Evolutionary conservation across 2,888 invertebrate genomes (phyloP).

Genomic region (Lycocerus yunnanus): DNA sequence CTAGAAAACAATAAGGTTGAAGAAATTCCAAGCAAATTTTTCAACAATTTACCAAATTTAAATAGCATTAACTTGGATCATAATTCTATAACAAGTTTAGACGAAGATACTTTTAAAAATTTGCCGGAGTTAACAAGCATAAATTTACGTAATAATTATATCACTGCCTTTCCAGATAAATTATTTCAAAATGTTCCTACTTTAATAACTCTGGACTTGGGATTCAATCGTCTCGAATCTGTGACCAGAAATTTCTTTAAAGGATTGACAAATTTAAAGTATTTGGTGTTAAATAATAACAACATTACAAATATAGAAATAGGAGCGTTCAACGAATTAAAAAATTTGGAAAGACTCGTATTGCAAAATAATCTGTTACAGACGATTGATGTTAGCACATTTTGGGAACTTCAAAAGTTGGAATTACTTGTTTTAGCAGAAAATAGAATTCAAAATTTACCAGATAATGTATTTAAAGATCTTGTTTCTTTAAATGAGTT

Average conservation of each 20-base stretch:
- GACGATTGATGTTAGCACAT: neutral
- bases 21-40: neutral
- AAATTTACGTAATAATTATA: neutral
- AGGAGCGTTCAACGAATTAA: conserved; percentile 5
- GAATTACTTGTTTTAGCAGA: neutral
- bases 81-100: neutral
- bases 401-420: neutral
- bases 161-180: neutral
- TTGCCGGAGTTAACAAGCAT: neutral
- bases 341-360: neutral
- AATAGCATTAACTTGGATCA: neutral
- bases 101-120: neutral
- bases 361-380: conserved; percentile 5
- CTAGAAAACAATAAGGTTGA: neutral
- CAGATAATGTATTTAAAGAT: neutral
- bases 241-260: neutral
- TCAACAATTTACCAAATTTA: neutral
- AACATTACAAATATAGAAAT: neutral
- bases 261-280: neutral
- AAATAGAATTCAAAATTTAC: neutral
- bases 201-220: neutral
- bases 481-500: neutral
- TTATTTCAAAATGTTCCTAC: conserved; percentile 3
- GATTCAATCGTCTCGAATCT: neutral
- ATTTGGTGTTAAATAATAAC: neutral